Evolutionary conservation across 2,113 vertebrate species (phyloP).

Genomic region (Dascyllus trimaculatus): DNA sequence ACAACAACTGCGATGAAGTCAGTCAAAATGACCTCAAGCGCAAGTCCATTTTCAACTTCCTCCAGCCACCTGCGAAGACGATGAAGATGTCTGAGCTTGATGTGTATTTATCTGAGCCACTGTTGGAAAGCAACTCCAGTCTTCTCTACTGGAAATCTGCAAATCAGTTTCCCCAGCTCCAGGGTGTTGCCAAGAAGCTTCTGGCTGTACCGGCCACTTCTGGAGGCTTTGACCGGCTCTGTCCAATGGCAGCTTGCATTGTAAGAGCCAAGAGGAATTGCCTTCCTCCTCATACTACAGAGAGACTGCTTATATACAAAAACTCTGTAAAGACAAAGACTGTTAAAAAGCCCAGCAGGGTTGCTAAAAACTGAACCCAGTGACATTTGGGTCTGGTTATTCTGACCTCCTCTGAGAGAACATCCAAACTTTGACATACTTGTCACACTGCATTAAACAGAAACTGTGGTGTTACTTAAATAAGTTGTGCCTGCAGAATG

Average conservation of each 20-base stretch:
- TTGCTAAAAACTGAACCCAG: constrained; percentile 43
- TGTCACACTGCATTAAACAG: no score
- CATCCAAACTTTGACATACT: not conserved
- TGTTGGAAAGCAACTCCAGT: constrained; percentile 56
- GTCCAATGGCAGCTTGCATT: constrained; percentile 77
- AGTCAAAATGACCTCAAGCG: constrained; percentile 67
- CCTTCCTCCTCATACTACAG: constrained; percentile 81
- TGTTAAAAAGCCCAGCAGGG: constrained; percentile 34
- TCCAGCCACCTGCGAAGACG: constrained; percentile 66
- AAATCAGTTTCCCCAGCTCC: constrained; percentile 75
- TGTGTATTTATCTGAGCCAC: constrained; percentile 77
- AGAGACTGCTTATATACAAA: constrained; percentile 83
- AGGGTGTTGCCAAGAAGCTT: constrained; percentile 71
- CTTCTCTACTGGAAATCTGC: constrained; percentile 79
- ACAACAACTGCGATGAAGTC: not conserved
- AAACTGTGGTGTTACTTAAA: no score
- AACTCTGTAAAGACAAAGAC: constrained; percentile 69
- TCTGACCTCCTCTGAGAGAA: no score
- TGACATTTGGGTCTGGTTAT: not conserved
- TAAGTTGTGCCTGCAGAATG: no score
- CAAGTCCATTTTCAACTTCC: constrained; percentile 70
- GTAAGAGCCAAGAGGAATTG: constrained; percentile 80
- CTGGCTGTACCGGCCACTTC: constrained; percentile 80
- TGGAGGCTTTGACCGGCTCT: constrained; percentile 83
- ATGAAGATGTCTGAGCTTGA: constrained; percentile 74